phyloP scores from a whole-genome alignment of 1,140 invertebrate species.

The Meloidogyne floridensis region DNA sequence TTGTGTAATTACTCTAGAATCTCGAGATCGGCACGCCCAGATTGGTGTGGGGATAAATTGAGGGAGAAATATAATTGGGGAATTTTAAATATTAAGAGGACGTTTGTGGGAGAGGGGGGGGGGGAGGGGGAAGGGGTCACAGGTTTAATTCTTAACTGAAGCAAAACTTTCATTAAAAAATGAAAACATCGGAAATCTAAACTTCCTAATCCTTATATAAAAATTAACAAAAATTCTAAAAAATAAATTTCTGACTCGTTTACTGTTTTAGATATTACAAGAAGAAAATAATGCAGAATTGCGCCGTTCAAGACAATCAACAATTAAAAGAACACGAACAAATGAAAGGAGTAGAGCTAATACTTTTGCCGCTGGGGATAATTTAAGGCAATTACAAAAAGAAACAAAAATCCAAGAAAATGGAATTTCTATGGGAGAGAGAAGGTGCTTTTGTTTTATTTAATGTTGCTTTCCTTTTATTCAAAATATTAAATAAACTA shows the following conservation, averaged over 20 bases:
- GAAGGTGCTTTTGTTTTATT: slow-evolving; percentile 3
- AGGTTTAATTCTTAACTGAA: no score
- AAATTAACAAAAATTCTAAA: no score
- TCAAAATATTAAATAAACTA: neutral
- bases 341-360: neutral
- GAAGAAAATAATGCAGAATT: slow-evolving; percentile 25
- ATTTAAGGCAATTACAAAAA: neutral
- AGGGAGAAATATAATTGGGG: neutral
- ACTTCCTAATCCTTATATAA: no score
- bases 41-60: slow-evolving; percentile 35
- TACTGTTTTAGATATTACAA: slow-evolving; percentile 15
- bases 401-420: slow-evolving; percentile 1
- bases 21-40: slow-evolving; percentile 62
- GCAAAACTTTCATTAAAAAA: no score
- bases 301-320: slow-evolving; percentile 21
- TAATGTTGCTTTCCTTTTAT: neutral
- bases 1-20: slow-evolving; percentile 63
- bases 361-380: neutral
- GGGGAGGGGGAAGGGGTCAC: no score
- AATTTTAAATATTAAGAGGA: neutral
- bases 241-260: neutral
- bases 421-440: neutral
- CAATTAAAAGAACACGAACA: slow-evolving; percentile 5
- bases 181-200: no score
- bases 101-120: no score